Conservation (phyloP, 2,797 vertebrate species). For the Ptychobarbus kaznakovi region DNA sequence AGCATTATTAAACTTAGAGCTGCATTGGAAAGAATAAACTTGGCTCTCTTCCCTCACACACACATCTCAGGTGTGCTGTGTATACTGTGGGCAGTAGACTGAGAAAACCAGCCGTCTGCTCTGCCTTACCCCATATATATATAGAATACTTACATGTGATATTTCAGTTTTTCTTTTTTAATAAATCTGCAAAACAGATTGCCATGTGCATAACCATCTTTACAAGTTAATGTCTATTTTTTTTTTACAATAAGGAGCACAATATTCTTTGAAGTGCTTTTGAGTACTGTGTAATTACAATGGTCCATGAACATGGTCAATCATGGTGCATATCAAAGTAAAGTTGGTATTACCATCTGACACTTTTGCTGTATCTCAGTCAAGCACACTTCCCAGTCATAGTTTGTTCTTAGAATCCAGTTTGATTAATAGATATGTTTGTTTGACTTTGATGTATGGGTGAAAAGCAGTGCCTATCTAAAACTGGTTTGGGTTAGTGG, state of each 20-base stretch:
- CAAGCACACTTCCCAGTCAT: not conserved
- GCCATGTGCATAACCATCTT: not conserved
- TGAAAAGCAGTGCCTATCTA: too few relatives aligned
- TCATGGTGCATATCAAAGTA: not conserved
- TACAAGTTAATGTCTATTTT: not conserved
- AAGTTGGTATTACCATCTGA: not conserved
- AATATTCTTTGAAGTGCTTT: not conserved
- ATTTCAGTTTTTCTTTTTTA: too few relatives aligned
- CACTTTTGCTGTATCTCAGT: not conserved
- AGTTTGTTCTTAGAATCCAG: not conserved
- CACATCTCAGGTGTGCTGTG: constrained; percentile 38
- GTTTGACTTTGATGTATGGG: not conserved
- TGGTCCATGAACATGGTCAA: not conserved
- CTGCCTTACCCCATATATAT: constrained; percentile 44
- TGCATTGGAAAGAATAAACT: constrained; percentile 58
- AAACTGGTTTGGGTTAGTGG: not conserved
- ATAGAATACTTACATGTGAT: too few relatives aligned
- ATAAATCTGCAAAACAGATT: constrained; percentile 1
- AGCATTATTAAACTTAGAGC: constrained; percentile 67
- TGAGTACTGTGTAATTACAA: not conserved
- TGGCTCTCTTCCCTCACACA: constrained; percentile 37
- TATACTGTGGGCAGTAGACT: constrained; percentile 60
- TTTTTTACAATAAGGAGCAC: too few relatives aligned
- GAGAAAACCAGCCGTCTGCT: constrained; percentile 70
- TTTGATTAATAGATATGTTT: not conserved